Percentiles rank a stretch among this genome's conserved stretches.
Evolutionary conservation across 2,113 vertebrate species (phyloP).

Genomic region (Microtus oregoni): DNA sequence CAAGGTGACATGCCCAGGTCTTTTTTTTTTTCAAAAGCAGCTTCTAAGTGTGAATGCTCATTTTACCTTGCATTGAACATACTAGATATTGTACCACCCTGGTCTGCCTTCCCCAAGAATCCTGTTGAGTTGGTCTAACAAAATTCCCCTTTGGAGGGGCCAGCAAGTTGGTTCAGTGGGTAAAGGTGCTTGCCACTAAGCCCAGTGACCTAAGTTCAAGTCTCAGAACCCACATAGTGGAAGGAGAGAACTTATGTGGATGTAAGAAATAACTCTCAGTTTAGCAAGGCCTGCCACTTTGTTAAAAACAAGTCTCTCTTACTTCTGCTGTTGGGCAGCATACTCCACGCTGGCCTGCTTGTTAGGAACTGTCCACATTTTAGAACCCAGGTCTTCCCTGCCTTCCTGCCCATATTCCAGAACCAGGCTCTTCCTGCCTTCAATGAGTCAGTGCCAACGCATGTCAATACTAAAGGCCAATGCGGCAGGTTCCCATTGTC

Average conservation of each 20-base stretch:
- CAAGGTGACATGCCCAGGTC: not conserved
- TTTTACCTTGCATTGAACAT: not conserved
- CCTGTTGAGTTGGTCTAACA: not conserved
- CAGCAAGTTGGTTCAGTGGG: not conserved
- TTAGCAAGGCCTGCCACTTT: not conserved
- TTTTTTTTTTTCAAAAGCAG: not conserved
- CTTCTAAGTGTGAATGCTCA: not conserved
- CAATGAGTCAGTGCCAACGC: not conserved
- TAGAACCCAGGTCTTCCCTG: too few relatives aligned
- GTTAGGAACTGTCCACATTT: too few relatives aligned
- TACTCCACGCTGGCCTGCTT: not conserved
- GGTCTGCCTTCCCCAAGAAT: not conserved
- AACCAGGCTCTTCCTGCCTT: not conserved
- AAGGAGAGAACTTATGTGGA: not conserved
- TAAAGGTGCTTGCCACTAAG: not conserved
- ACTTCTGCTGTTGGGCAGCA: not conserved
- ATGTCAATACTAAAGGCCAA: not conserved
- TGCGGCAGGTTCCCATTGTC: not conserved
- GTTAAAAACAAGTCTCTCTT: not conserved
- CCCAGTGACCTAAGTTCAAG: not conserved
- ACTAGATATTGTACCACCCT: not conserved
- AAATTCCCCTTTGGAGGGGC: not conserved
- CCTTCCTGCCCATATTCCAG: not conserved
- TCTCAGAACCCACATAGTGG: not conserved
- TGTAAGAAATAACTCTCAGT: not conserved